Percentiles rank a stretch among this genome's conserved stretches.
phyloP scores from a whole-genome alignment of 2,888 invertebrate genomes.

The Drosophila meridiana region DNA sequence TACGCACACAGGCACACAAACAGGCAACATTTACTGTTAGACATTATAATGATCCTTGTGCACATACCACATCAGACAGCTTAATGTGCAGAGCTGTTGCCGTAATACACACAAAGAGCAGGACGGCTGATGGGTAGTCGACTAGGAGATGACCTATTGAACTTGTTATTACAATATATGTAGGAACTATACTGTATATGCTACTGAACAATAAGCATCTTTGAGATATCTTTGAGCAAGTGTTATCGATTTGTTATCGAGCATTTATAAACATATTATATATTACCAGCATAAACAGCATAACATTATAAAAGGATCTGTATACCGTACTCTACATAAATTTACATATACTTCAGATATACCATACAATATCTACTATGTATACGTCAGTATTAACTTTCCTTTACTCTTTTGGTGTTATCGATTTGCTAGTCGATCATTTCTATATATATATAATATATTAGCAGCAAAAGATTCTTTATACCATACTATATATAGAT shows the following conservation, averaged over 20 bases:
- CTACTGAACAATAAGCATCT: neutral
- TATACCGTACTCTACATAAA: no score
- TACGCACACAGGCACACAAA: neutral
- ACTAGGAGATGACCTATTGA: neutral
- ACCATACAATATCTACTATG: no score
- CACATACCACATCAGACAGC: constrained; percentile 14
- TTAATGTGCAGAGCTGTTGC: constrained; percentile 18
- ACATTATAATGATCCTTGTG: constrained; percentile 15
- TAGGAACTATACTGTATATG: neutral
- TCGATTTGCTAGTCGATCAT: no score
- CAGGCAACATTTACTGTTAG: neutral
- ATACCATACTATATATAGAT: no score
- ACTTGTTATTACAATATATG: neutral
- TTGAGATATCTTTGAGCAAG: neutral
- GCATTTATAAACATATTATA: neutral
- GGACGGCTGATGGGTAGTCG: neutral
- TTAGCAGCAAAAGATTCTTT: no score
- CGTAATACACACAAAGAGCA: neutral
- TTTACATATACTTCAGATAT: no score
- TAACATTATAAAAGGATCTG: no score
- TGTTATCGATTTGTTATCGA: constrained; percentile 3
- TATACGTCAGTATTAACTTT: no score
- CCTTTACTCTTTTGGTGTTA: no score
- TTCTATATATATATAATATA: no score
- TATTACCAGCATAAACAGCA: neutral